Base-by-base conservation (phyloP, 2,888 invertebrate genomes). In the Cyrtodaria siliqua region DNA sequence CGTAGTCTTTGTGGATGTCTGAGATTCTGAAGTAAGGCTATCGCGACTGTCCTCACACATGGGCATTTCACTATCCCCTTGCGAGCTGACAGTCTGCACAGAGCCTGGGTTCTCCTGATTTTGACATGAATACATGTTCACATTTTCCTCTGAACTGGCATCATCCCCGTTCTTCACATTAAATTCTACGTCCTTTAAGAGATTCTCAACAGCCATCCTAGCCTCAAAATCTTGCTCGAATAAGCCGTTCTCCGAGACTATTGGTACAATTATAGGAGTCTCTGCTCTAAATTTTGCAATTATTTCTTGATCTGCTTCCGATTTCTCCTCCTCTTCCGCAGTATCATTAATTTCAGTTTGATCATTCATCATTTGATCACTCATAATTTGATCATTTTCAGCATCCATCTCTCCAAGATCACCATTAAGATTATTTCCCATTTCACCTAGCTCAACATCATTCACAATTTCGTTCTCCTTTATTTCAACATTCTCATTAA, bases 201-300 rank as follows among this genome's bases (percentile, higher is more conserved):
- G 55, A 68, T 75, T 75, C 49, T 79, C 79, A 18, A 79, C 79
- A 40, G 79, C 79, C 75, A 79, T 72, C 49, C 75, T 72, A n/a
- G 75, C 75, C 66, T 79, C 79, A 72, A 79, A 79, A 50, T 79
- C 79, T 55, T 79, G 79, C 50, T 79, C 79, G 69, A 68, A 68
- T 20, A 79, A 55, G 18, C 79, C 79, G 69, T 79, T 79, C 62
- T 79, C 79, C 42, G 79, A 71, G 12, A 79, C 69, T 20, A 75
- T 55, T 27, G 79, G 79, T 20, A 79, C 75, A 67, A 69, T 64
- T 50, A 78, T 73, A 0, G 78, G 72, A 18, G 75, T 75, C 49
- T 79, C 79, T 56, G 79, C 50, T 55, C 79, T 49, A 50, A 75
- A 72, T 38, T 72, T 75, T 23, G 70, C 66, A 59, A 77, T 68